phyloP scores from a whole-genome alignment of 2,113 vertebrate genomes.

The Anolis sagrei region DNA sequence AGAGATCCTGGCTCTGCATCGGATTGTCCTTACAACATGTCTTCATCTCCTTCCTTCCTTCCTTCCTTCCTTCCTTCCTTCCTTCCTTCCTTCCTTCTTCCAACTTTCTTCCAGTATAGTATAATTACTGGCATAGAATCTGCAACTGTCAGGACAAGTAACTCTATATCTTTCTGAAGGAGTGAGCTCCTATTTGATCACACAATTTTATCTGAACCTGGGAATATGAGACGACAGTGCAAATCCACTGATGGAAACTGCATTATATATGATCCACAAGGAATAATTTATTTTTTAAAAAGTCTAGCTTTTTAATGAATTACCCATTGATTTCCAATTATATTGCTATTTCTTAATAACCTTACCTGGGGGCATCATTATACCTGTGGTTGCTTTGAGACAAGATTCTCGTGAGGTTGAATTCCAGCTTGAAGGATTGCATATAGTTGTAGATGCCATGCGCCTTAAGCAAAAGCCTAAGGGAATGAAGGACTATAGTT shows the following conservation, averaged over 20 bases:
- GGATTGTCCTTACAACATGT: too few species aligned
- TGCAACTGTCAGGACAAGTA: too few species aligned
- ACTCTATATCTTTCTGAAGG: not conserved
- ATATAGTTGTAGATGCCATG: not conserved
- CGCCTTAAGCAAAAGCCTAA: not conserved
- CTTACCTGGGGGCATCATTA: constrained; percentile 14
- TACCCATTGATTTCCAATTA: not conserved
- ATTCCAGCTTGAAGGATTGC: not conserved
- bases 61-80: too few species aligned
- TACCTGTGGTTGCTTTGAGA: not conserved
- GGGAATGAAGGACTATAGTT: not conserved
- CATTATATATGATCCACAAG: not conserved
- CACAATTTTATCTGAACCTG: not conserved
- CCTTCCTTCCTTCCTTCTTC: too few species aligned
- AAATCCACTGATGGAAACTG: not conserved
- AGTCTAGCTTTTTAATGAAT: constrained; percentile 1
- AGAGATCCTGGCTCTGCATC: too few species aligned
- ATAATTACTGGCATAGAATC: too few species aligned
- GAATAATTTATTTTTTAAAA: constrained; percentile 7
- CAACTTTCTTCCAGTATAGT: too few species aligned
- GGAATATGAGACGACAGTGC: not conserved
- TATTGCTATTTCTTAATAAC: constrained; percentile 7
- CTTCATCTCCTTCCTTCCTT: too few species aligned
- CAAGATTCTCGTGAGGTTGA: not conserved
- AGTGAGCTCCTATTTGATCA: not conserved